phyloP scores from a whole-genome alignment of 2,888 invertebrate genomes.

The Phaedon cochleariae region DNA sequence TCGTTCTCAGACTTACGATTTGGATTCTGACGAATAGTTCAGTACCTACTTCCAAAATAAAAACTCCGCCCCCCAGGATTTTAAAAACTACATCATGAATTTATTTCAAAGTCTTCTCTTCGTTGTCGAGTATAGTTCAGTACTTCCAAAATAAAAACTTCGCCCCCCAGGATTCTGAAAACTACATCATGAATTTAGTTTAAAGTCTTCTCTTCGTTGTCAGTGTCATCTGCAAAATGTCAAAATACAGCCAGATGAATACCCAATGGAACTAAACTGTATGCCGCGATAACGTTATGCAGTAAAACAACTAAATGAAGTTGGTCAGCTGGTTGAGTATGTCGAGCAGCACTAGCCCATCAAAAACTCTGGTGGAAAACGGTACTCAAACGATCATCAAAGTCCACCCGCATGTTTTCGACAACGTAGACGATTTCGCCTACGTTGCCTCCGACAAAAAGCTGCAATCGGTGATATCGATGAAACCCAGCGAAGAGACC shows the following conservation, averaged over 20 bases:
- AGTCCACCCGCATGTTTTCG: constrained; percentile 42
- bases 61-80: too few relatives aligned
- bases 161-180: too few relatives aligned
- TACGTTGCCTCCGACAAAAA: constrained; percentile 39
- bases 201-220: background rate
- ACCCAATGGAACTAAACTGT: too few relatives aligned
- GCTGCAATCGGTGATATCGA: constrained; percentile 31
- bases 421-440: constrained; percentile 27
- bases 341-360: background rate
- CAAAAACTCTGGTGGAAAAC: constrained; percentile 7
- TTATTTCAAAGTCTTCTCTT: background rate
- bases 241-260: background rate
- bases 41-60: too few relatives aligned
- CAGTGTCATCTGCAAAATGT: background rate
- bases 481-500: constrained; percentile 30
- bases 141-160: too few relatives aligned
- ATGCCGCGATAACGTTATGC: background rate
- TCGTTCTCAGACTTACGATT: too few relatives aligned
- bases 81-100: too few relatives aligned
- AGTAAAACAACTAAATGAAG: background rate
- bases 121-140: too few relatives aligned
- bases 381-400: constrained; percentile 46
- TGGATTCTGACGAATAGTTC: too few relatives aligned
- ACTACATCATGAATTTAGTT: too few relatives aligned
- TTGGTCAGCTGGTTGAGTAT: background rate